A percentile compares a stretch with the other conserved stretches of the same genome.
phyloP scores from a whole-genome alignment of 2,888 invertebrate genomes.

The Polymixis lichenea region DNA sequence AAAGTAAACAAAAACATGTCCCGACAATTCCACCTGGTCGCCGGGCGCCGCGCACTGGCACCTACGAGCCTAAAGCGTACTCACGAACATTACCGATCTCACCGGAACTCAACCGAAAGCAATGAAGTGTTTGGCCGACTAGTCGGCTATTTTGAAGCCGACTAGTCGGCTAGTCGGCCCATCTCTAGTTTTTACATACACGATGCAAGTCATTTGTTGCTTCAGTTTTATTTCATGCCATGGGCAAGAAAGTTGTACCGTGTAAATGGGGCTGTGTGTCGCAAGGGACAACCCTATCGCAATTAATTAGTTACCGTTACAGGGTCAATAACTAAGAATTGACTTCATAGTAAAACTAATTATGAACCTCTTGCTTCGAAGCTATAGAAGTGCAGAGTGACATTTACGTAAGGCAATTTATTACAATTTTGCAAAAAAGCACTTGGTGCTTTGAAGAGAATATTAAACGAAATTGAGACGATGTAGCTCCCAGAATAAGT shows the following conservation, averaged over 20 bases:
- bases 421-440: neutral
- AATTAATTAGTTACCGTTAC: conserved; percentile 27
- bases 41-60: too few relatives aligned
- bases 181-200: too few relatives aligned
- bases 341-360: conserved; percentile 32
- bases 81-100: too few relatives aligned
- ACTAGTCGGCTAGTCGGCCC: too few relatives aligned
- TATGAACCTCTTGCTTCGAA: conserved; percentile 29
- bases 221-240: neutral
- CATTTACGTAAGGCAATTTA: conserved; percentile 27
- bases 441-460: neutral
- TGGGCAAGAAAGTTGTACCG: neutral
- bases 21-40: too few relatives aligned
- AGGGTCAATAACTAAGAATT: neutral
- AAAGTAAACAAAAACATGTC: too few relatives aligned
- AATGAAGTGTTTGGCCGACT: too few relatives aligned
- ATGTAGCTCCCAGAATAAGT: neutral
- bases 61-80: too few relatives aligned
- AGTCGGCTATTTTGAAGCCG: too few relatives aligned
- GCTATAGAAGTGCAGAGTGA: conserved; percentile 28
- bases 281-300: neutral
- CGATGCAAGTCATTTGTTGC: neutral
- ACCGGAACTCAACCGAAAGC: too few relatives aligned
- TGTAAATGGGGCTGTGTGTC: neutral
- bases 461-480: neutral